Evolutionary conservation across 2,888 invertebrate genomes (phyloP), one percentile per base, ranked within the genome.

Genomic region (Pristionchus maxplancki): DNA sequence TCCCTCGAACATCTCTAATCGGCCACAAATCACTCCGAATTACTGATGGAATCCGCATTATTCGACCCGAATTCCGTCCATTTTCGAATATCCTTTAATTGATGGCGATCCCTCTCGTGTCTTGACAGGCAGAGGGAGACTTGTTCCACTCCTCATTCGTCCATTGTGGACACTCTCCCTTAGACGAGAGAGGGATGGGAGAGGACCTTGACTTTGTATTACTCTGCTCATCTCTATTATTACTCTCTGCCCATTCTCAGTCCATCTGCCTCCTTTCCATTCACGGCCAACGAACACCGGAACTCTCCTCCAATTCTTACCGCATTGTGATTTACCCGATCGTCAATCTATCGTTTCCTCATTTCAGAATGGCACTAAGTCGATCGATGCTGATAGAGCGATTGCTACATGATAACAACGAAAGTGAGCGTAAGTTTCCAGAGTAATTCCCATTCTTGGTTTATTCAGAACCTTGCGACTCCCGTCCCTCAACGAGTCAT

Each of bases 151-250:
- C 44, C 44, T n/a, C 78, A 44, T 78, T 78, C 44, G 24, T 9
- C 78, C 40, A 78, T 40, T 44, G 78, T 44, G 78, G n/a, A 28
- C 40, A 40, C n/a, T 40, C 40, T 24, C 28, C 78, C 78, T 78
- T 78, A 78, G 44, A 44, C 78, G 82, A 31, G 53, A 82, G 81
- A 81, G 81, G n/a, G 78, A 40, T 37, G 17, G 78, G 44, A 44
- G 48, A 31, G 48, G 53, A 83, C 82, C 82, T 83, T 83, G 53
- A 53, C 82, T 53, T 83, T 83, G 82, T 53, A 50, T 83, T 53
- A 83, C 53, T 83, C 50, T 34, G 28, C 53, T 83, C 82, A 83
- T 53, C 53, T 53, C 53, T 83, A 83, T 83, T 50, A 83, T 83
- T 28, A n/a, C 48, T 48, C 48, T 48, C 48, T 81, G 82, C 50